A percentile compares a stretch with the other conserved stretches of the same genome.
phyloP scores from a whole-genome alignment of 2,113 vertebrate genomes.

The Phylloscopus whistleri region DNA sequence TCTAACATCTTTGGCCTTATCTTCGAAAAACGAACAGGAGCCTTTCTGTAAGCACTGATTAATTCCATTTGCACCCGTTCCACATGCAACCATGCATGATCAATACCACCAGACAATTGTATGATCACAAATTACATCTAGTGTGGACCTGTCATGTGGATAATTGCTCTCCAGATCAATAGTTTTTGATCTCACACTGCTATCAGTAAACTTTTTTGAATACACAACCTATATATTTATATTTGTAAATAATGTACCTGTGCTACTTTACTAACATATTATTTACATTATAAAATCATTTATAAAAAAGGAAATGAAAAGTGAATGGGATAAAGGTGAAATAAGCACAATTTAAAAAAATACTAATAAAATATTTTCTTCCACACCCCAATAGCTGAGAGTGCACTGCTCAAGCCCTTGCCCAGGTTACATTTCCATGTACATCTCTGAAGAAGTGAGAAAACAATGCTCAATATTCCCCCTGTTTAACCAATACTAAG shows the following conservation, averaged over 20 bases:
- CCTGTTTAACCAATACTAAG: background rate
- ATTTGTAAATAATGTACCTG: background rate
- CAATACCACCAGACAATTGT: background rate
- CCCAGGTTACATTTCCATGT: background rate
- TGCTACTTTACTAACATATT: background rate
- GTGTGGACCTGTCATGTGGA: background rate
- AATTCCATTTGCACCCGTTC: background rate
- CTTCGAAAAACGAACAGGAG: background rate
- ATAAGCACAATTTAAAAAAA: background rate
- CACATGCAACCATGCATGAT: background rate
- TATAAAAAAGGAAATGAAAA: background rate
- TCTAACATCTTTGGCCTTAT: background rate
- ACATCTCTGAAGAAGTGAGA: background rate
- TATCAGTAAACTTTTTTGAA: background rate
- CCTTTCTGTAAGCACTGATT: background rate
- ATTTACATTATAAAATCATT: background rate
- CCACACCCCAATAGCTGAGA: background rate
- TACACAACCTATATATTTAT: background rate
- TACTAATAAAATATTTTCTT: background rate
- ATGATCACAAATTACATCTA: background rate
- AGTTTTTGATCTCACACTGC: background rate
- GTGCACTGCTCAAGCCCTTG: background rate
- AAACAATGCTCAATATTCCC: background rate
- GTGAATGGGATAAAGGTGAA: background rate
- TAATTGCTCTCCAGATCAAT: background rate